Conservation (phyloP, 2,888 invertebrate genomes). For the Trilocha varians region DNA sequence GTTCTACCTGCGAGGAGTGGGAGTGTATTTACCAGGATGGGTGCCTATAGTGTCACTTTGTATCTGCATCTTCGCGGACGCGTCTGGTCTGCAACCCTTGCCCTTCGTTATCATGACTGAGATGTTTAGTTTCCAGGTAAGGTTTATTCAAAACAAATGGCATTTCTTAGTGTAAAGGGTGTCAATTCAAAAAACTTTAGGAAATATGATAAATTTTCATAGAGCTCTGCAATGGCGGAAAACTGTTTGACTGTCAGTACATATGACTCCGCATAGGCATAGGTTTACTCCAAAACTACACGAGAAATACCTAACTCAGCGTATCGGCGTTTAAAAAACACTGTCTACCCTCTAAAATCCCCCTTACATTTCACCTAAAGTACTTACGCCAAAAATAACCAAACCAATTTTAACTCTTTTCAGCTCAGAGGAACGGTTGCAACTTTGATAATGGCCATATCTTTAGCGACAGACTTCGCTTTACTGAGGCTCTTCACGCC, state of each 20-base stretch:
- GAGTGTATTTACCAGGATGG: conserved; percentile 48
- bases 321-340: no score
- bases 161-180: no score
- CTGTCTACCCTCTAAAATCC: no score
- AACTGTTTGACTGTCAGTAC: no score
- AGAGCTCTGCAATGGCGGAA: no score
- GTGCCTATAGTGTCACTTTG: conserved; percentile 56
- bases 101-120: conserved; percentile 66
- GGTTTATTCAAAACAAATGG: no score
- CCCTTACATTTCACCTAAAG: no score
- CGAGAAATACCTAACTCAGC: no score
- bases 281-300: no score
- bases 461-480: conserved; percentile 87
- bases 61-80: conserved; percentile 52
- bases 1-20: conserved; percentile 51
- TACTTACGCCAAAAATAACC: not conserved
- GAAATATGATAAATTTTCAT: no score
- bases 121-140: conserved; percentile 64
- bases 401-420: conserved; percentile 5
- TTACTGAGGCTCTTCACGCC: conserved; percentile 88
- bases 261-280: no score
- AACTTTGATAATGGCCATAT: conserved; percentile 65
- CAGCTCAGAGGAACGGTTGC: conserved; percentile 64
- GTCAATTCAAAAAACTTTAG: no score
- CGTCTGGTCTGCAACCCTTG: conserved; percentile 55